Conservation (phyloP, 2,888 invertebrate genomes). For the Glaucopsyche alexis region DNA sequence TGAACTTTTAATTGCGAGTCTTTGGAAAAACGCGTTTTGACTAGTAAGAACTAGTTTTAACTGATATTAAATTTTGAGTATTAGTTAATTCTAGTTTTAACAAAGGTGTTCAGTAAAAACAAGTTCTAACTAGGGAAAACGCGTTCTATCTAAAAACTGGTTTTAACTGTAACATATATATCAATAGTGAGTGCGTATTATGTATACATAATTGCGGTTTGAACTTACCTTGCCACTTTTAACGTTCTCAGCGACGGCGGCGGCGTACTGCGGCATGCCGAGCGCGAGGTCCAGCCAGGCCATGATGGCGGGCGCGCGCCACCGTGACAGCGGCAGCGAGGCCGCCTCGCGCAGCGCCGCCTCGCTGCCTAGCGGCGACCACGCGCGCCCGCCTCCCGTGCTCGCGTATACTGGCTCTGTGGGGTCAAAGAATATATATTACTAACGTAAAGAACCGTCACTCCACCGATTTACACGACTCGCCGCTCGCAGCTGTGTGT, state of each 20-base stretch:
- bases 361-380: conserved; percentile 87
- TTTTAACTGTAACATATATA: too few species aligned
- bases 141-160: too few species aligned
- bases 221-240: conserved; percentile 92
- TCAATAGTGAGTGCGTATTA: not conserved
- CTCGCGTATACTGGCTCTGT: conserved; percentile 75
- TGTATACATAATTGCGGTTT: not conserved
- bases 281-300: conserved; percentile 97
- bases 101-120: too few species aligned
- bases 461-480: too few species aligned
- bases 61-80: too few species aligned
- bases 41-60: too few species aligned
- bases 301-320: conserved; percentile 95
- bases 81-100: too few species aligned
- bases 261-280: conserved; percentile 96
- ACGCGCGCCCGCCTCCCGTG: conserved; percentile 78
- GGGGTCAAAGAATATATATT: not conserved
- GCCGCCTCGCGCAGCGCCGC: conserved; percentile 92
- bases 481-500: too few species aligned
- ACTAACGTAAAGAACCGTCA: too few species aligned
- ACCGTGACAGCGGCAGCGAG: conserved; percentile 91
- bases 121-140: too few species aligned
- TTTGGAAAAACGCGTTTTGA: too few species aligned
- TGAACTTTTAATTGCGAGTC: too few species aligned
- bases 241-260: conserved; percentile 94